phyloP scores from a whole-genome alignment of 2,113 vertebrate genomes.

The Hoplias malabaricus region DNA sequence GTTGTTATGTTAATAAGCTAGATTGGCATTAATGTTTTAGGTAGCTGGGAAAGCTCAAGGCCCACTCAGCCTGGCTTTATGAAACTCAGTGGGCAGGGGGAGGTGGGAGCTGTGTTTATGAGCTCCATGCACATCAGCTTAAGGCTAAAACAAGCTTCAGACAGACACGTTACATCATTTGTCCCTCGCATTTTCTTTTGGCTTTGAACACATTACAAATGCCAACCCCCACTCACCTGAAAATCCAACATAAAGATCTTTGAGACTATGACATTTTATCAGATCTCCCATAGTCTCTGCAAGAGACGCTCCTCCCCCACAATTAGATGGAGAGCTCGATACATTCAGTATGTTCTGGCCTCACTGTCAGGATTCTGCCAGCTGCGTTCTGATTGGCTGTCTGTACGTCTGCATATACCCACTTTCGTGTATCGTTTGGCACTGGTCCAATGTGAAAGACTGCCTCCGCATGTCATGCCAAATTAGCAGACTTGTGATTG shows the following conservation, averaged over 20 bases:
- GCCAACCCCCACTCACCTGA: neutral
- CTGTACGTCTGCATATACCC: too few relatives aligned
- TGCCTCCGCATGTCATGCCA: too few relatives aligned
- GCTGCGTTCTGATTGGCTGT: too few relatives aligned
- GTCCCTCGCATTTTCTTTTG: neutral
- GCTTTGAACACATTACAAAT: neutral
- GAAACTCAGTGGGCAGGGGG: slow-evolving; percentile 8
- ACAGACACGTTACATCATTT: slow-evolving; percentile 24
- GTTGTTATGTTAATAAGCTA: slow-evolving; percentile 2
- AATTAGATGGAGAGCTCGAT: too few relatives aligned
- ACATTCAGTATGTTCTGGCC: too few relatives aligned
- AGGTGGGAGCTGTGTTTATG: slow-evolving; percentile 4
- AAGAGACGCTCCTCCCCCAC: too few relatives aligned
- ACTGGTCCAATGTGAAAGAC: too few relatives aligned
- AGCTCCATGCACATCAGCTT: slow-evolving; percentile 4
- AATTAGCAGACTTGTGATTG: too few relatives aligned
- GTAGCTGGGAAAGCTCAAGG: slow-evolving; percentile 6
- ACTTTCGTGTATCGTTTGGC: too few relatives aligned
- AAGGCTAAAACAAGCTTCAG: slow-evolving; percentile 33
- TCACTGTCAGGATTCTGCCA: too few relatives aligned
- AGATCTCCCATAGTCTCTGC: too few relatives aligned
- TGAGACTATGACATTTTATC: neutral
- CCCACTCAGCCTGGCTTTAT: slow-evolving; percentile 21
- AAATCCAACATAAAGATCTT: neutral
- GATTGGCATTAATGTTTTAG: slow-evolving; percentile 5